Evolutionary conservation across 2,113 vertebrate species (phyloP), one percentile per base, ranked within the genome.

Genomic region (Ploceus nigricollis): DNA sequence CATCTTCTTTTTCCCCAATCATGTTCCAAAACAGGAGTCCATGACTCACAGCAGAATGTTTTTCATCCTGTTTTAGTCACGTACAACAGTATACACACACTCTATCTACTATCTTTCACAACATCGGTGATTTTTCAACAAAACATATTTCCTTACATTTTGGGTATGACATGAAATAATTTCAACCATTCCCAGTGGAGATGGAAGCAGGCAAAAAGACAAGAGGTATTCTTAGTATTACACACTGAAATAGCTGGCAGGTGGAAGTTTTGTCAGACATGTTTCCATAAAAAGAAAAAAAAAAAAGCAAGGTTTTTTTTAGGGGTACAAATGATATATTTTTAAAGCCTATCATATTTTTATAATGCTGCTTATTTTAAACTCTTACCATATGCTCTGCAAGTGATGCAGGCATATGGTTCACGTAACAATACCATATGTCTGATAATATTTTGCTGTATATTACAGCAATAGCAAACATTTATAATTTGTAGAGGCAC

Each of bases 361-460:
- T 96, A 83, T 84, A 88, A 86, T 73, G 25, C 30, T 97, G 87
- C 56, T 96, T 96, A 93, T 92, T 97, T 97, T 94, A 93, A 96
- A 94, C 73, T 87, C 39, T 93, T 96, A 51, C 84, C 96, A 94
- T 97, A 97, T 97, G 94, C 35, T 96, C 77, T 71, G 28, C 45
- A 68, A 82, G 83, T 10, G 23, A 85, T 82, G 25, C 37, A 93
- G 35, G 82, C 97, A 97, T 97, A 98, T 88, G 97, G 78, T 89
- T 96, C 72, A 73, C 63, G 90, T 82, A 97, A 66, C 23, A 92
- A 89, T 93, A 60, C 87, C 96, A 95, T 96, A 97, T 97, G 97
- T 76, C 89, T 65, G 44, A 53, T 94, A 94, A 92, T 92, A 91
- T 96, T 94, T 93, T 82, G 37, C 54, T 85, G 88, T 88, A 72